Percentiles rank a stretch among this genome's conserved stretches.
Conservation (phyloP, 2,797 vertebrate species). For the Psittacula echo region DNA sequence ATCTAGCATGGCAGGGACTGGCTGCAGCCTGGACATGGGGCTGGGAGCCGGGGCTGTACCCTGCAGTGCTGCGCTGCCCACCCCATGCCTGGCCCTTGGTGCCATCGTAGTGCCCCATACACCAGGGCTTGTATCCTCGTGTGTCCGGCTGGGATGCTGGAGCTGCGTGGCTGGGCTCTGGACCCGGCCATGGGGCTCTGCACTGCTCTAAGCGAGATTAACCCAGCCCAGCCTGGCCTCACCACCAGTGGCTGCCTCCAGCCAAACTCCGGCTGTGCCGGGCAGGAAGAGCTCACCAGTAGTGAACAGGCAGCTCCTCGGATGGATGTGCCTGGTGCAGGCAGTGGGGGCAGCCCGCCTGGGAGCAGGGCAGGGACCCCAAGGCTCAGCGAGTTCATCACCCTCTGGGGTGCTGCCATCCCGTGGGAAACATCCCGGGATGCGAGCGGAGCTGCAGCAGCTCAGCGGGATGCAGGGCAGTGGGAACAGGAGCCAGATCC, state of each 20-base stretch:
- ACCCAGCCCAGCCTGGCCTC: neutral
- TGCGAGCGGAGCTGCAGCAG: neutral
- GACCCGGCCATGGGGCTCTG: fast-evolving
- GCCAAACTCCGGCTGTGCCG: neutral
- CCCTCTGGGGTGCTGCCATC: neutral
- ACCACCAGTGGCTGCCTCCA: fast-evolving
- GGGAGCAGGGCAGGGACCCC: neutral
- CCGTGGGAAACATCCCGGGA: neutral
- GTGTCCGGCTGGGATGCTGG: fast-evolving
- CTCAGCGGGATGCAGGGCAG: neutral
- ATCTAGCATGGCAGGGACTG: fast-evolving
- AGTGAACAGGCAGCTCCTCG: neutral
- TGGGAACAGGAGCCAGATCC: neutral
- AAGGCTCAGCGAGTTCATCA: neutral
- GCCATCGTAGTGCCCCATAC: neutral
- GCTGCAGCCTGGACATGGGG: fast-evolving
- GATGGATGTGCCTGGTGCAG: neutral
- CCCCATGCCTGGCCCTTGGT: neutral
- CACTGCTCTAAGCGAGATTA: fast-evolving
- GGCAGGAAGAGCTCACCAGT: neutral
- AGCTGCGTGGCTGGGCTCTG: neutral
- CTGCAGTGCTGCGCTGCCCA: neutral
- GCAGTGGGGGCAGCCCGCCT: neutral
- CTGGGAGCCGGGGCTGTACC: neutral
- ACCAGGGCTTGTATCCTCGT: fast-evolving